Conservation (phyloP, 2,113 vertebrate species). For the Catharus minimus region DNA sequence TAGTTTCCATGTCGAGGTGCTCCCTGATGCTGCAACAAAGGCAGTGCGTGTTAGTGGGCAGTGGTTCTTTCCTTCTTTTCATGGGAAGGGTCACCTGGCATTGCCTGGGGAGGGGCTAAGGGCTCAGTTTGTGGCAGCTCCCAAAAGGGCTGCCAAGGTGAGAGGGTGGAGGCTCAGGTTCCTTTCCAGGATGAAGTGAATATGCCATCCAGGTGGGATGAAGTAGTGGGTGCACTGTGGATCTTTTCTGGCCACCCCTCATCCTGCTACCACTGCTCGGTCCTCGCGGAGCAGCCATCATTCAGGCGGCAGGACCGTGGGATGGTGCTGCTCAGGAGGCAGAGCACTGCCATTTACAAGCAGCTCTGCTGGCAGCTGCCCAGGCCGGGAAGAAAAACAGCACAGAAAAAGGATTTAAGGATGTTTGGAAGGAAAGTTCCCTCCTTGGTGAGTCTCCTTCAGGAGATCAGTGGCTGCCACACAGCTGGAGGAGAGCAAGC, state of each 20-base stretch:
- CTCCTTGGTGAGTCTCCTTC: not conserved
- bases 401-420: not conserved
- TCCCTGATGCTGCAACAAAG: not conserved
- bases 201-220: not conserved
- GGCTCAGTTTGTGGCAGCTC: not conserved
- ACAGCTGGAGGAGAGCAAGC: not conserved
- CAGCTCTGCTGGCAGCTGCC: constrained; percentile 33
- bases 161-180: not conserved
- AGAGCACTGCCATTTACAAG: constrained; percentile 39
- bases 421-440: not conserved
- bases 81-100: not conserved
- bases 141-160: not conserved
- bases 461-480: not conserved
- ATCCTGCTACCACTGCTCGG: rapidly evolving
- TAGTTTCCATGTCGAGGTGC: not conserved
- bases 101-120: not conserved
- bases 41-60: rapidly evolving
- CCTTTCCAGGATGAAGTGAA: not conserved
- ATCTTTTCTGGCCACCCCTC: not conserved
- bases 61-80: not conserved
- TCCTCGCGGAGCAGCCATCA: not conserved
- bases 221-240: not conserved
- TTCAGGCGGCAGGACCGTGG: constrained; percentile 5
- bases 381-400: not conserved
- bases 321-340: constrained; percentile 24